Evolutionary conservation across 2,797 vertebrate genomes (phyloP).

Genomic region (Phrynocephalus guinanensis): DNA sequence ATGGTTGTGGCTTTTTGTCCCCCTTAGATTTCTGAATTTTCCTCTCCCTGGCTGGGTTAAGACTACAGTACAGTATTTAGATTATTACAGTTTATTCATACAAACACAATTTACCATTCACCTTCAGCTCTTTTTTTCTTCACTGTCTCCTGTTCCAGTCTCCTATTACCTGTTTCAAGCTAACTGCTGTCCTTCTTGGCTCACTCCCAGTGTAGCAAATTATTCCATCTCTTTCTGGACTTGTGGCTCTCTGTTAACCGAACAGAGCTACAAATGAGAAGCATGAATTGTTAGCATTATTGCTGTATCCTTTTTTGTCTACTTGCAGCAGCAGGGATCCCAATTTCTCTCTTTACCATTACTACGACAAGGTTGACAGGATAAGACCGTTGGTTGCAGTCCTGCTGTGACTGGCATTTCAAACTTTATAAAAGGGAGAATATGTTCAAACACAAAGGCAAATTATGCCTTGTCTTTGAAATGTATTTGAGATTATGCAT

Average conservation of each 20-base stretch:
- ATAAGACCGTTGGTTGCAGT: not conserved
- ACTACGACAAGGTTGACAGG: not conserved
- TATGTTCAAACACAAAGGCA: constrained; percentile 25
- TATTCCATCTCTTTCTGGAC: not conserved
- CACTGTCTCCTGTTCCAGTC: not conserved
- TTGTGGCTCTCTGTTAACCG: not conserved
- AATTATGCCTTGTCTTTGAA: constrained; percentile 29
- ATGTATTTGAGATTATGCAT: constrained; percentile 30
- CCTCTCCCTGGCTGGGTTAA: not conserved
- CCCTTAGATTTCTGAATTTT: not conserved
- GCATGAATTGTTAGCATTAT: not conserved
- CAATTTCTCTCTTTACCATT: not conserved
- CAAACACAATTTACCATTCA: not conserved
- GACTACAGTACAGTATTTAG: no score
- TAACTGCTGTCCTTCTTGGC: no score
- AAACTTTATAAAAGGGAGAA: constrained; percentile 17
- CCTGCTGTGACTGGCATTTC: constrained; percentile 1
- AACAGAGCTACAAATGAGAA: no score
- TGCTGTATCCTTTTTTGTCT: not conserved
- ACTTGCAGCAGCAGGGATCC: not conserved
- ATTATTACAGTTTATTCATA: not conserved
- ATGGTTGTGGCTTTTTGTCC: not conserved
- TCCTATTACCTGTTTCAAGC: not conserved
- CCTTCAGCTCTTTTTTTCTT: not conserved
- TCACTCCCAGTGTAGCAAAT: not conserved